Base-by-base conservation (phyloP, 2,113 vertebrate species). In the Limnothrissa miodon region DNA sequence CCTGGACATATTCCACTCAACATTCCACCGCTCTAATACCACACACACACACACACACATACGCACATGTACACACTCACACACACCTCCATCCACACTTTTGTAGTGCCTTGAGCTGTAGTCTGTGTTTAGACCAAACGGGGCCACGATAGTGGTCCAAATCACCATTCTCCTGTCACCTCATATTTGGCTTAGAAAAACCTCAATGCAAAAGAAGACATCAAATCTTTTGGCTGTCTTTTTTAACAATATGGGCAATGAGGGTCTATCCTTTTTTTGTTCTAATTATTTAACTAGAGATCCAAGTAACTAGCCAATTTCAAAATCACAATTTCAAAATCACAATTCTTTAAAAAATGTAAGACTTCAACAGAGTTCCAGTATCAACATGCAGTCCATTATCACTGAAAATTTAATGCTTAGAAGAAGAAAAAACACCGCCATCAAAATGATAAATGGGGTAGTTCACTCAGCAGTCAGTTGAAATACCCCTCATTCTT, bases 11-110 rank as follows among this genome's bases (percentile, higher is more conserved):
- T 39, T 82, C 70, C 56, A 23, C 46, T 45, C 78, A 44, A 39
- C 56, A 82, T 83, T 82, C 78, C 48, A 79, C 80, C 44, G 39
- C 48, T 36, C 66, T 74, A 74, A 74, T 36, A 78, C 39, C 53
- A 45, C 59, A 66, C 29, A 45, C 25, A 25, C 62, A 53, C 33
- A n/a, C 81, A 79, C 45, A 81, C 48, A 42, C n/a, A 78, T 23
- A 29, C 39, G 51, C 39, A 39, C 25, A 29, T 25, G 1, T 33
- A 74, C 66, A 17, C 62, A 74, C 29, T 36, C 29, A 74, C 33
- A 74, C 25, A 36, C 10, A 36, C 33, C 29, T 36, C 33, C 66
- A 36, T 1, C 66, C 33, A 29, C 33, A 36, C 66, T 74, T 36
- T 74, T 74, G 29, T 36, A 13, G 13, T 70, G 62, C 62, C 62